Evolutionary conservation across 1,140 invertebrate species (phyloP).

Genomic region (Carcinoscorpius rotundicauda): DNA sequence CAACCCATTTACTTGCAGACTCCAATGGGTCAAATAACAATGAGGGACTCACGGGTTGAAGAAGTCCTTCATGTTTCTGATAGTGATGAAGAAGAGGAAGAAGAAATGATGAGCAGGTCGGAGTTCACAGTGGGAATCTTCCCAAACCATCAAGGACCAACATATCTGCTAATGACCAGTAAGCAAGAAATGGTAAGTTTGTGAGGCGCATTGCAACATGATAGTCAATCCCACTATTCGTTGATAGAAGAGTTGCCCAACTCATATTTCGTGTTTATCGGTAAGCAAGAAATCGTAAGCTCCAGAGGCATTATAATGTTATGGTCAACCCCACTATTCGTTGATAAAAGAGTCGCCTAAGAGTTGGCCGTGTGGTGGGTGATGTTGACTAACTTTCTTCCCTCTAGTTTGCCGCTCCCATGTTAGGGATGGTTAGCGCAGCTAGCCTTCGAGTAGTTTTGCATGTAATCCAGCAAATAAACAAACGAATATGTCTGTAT

Average conservation of each 20-base stretch:
- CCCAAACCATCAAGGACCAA: constrained; percentile 79
- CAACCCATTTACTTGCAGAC: constrained; percentile 8
- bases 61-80: constrained; percentile 86
- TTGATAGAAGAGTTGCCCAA: background rate
- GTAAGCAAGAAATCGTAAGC: too few relatives aligned
- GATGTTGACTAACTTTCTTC: too few relatives aligned
- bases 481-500: too few relatives aligned
- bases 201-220: background rate
- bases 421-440: too few relatives aligned
- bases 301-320: too few relatives aligned
- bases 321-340: too few relatives aligned
- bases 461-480: too few relatives aligned
- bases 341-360: too few relatives aligned
- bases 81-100: constrained; percentile 57
- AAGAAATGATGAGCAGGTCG: constrained; percentile 28
- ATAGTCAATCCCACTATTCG: background rate
- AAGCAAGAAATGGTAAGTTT: constrained; percentile 53
- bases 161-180: constrained; percentile 75
- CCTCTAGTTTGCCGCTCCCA: too few relatives aligned
- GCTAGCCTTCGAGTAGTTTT: too few relatives aligned
- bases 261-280: too few relatives aligned
- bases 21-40: constrained; percentile 71
- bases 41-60: constrained; percentile 83
- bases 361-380: too few relatives aligned
- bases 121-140: constrained; percentile 83